phyloP scores from a whole-genome alignment of 2,797 vertebrate genomes.

The Gastrophryne carolinensis region DNA sequence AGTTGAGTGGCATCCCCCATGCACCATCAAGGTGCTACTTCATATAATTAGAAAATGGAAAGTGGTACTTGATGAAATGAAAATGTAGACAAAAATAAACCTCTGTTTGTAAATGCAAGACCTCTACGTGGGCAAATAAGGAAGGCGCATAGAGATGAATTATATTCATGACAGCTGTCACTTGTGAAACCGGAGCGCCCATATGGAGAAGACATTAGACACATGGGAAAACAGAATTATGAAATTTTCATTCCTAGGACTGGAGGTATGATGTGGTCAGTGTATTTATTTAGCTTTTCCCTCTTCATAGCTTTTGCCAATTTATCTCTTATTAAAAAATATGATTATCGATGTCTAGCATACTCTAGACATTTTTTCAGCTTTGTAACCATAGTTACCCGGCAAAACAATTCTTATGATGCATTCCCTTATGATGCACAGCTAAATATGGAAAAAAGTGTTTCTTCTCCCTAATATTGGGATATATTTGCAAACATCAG shows the following conservation, averaged over 20 bases:
- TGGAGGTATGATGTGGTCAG: not conserved
- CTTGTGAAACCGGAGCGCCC: slow-evolving; percentile 25
- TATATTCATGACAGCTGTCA: slow-evolving; percentile 31
- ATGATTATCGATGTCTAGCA: no score
- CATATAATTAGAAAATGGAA: no score
- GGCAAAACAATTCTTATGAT: no score
- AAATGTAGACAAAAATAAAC: not conserved
- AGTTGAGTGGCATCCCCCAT: no score
- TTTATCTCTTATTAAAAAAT: not conserved
- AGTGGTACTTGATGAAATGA: no score
- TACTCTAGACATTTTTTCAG: no score
- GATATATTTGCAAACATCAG: no score
- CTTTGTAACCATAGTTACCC: no score
- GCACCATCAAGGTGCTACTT: no score
- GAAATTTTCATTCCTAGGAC: slow-evolving; percentile 13
- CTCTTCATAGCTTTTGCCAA: not conserved
- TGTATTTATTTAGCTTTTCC: not conserved
- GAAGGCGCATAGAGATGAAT: slow-evolving; percentile 5
- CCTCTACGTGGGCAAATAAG: not conserved
- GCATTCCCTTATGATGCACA: no score
- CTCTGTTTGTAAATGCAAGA: not conserved
- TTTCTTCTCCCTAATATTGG: no score
- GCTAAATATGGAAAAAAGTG: no score
- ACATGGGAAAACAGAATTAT: slow-evolving; percentile 30
- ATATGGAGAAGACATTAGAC: slow-evolving; percentile 40